Conservation (phyloP, 1,140 invertebrate genomes). For the Laupala kohalensis region DNA sequence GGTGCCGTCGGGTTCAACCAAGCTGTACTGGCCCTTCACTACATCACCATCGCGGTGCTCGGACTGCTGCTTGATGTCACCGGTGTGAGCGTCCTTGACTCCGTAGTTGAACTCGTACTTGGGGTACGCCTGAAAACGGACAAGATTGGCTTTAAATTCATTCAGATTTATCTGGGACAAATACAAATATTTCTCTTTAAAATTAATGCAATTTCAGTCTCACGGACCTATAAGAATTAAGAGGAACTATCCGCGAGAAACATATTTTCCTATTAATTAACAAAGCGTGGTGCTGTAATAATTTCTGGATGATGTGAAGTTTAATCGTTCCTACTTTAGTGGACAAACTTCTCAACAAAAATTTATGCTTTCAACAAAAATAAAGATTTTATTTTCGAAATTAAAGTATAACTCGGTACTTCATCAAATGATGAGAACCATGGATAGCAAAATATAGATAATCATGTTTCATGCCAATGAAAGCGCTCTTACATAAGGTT, state of each 20-base stretch:
- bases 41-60: conserved; percentile 18
- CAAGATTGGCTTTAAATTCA: background rate
- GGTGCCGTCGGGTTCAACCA: conserved; percentile 20
- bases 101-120: conserved; percentile 17
- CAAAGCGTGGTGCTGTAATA: too few relatives aligned
- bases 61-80: conserved; percentile 19
- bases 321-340: background rate
- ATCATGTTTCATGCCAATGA: background rate
- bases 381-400: background rate
- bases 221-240: too few relatives aligned
- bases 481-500: background rate
- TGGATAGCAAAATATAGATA: too few relatives aligned
- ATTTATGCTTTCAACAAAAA: background rate
- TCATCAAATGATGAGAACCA: background rate
- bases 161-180: background rate
- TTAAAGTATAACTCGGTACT: background rate
- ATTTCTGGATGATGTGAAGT: too few relatives aligned
- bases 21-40: conserved; percentile 19
- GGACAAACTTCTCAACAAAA: background rate
- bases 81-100: conserved; percentile 16
- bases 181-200: background rate
- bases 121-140: background rate
- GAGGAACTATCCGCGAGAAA: too few relatives aligned
- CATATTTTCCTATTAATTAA: too few relatives aligned
- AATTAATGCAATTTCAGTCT: background rate